Evolutionary conservation across 2,888 invertebrate species (phyloP).

Genomic region (Nudaria mundana): DNA sequence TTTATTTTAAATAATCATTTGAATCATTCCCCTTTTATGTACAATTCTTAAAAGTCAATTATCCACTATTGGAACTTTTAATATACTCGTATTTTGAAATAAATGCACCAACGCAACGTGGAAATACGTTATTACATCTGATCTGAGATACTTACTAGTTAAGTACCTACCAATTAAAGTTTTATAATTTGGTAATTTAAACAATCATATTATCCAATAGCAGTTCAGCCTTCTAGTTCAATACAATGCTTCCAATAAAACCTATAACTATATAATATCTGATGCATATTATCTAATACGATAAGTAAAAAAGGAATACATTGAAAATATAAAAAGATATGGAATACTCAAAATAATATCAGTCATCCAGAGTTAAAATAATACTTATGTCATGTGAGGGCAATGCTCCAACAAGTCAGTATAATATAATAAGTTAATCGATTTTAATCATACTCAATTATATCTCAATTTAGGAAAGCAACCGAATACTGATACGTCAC

Average conservation of each 20-base stretch:
- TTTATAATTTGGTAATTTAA: slow-evolving; percentile 31
- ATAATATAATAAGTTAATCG: neutral
- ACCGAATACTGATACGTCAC: too few relatives aligned
- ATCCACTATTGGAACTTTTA: neutral
- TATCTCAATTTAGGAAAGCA: too few relatives aligned
- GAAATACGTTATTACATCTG: slow-evolving; percentile 42
- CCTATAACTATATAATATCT: slow-evolving; percentile 29
- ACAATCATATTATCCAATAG: slow-evolving; percentile 28
- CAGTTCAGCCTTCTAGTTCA: slow-evolving; percentile 40
- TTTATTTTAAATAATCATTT: too few relatives aligned
- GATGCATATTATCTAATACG: slow-evolving; percentile 24
- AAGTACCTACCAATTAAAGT: slow-evolving; percentile 43
- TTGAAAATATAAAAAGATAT: slow-evolving; percentile 25
- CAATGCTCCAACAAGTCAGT: slow-evolving; percentile 4
- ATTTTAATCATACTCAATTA: too few relatives aligned
- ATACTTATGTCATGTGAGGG: slow-evolving; percentile 26
- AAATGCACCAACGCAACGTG: slow-evolving; percentile 59
- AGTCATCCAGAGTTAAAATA: slow-evolving; percentile 29
- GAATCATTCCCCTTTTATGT: too few relatives aligned
- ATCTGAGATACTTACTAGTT: slow-evolving; percentile 34
- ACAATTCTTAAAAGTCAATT: neutral
- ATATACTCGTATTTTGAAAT: slow-evolving; percentile 35
- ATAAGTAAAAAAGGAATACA: slow-evolving; percentile 20
- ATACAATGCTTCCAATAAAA: slow-evolving; percentile 34
- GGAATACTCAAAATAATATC: slow-evolving; percentile 28